Percentiles rank a stretch among this genome's conserved stretches.
Conservation (phyloP, 2,888 invertebrate genomes). For the Campaea margaritaria region DNA sequence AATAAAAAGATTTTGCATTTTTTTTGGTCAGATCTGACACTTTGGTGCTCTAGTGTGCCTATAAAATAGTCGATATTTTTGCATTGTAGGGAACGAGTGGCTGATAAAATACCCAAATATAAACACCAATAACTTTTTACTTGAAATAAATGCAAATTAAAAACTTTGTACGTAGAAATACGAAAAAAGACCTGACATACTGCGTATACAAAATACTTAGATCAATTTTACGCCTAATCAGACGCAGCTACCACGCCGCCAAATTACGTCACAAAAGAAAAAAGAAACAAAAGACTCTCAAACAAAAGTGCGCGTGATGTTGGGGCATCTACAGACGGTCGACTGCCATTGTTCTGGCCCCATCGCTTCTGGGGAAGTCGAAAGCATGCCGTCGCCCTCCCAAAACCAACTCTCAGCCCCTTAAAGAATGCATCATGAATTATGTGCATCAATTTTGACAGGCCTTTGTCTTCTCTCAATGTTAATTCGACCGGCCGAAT, state of each 20-base stretch:
- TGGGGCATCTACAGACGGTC: conserved; percentile 65
- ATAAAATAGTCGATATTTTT: background rate
- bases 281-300: conserved; percentile 64
- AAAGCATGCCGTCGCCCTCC: conserved; percentile 52
- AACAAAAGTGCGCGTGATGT: conserved; percentile 72
- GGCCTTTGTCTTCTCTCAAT: conserved; percentile 66
- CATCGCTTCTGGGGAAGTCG: conserved; percentile 57
- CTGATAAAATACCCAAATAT: no score
- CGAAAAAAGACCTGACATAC: background rate
- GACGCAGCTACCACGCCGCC: conserved; percentile 54
- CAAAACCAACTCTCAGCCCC: conserved; percentile 40
- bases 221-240: conserved; percentile 64
- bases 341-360: conserved; percentile 65
- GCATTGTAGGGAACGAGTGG: no score
- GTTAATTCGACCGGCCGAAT: conserved; percentile 55
- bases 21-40: conserved; percentile 10
- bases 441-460: conserved; percentile 73
- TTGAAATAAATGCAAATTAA: background rate
- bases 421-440: conserved; percentile 65
- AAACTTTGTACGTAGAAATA: background rate
- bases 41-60: background rate
- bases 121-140: no score
- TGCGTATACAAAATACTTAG: conserved; percentile 39
- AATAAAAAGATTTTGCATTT: conserved; percentile 3
- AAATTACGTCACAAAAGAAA: conserved; percentile 66